Percentiles rank a stretch among this genome's conserved stretches.
phyloP scores from a whole-genome alignment of 2,888 invertebrate species.

The Papilio demoleus region DNA sequence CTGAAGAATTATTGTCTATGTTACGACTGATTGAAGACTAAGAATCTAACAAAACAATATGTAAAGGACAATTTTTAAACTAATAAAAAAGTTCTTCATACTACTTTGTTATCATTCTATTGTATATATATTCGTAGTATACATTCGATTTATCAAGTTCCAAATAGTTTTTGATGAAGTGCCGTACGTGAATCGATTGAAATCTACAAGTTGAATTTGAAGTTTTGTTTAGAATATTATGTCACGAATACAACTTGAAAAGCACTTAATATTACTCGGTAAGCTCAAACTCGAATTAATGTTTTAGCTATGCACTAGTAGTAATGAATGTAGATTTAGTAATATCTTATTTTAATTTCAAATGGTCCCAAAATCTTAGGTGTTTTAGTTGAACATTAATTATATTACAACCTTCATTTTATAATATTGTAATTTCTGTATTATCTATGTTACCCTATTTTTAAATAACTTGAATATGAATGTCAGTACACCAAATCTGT shows the following conservation, averaged over 20 bases:
- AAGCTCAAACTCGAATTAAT: not conserved
- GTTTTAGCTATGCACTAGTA: not conserved
- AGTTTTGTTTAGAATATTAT: not conserved
- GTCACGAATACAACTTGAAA: not conserved
- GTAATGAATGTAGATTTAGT: slow-evolving; percentile 5
- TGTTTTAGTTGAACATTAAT: no score
- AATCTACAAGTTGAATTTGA: not conserved
- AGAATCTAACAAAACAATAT: no score
- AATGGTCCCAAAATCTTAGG: no score
- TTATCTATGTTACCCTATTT: no score
- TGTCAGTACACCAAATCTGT: not conserved
- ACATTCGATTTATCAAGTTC: not conserved
- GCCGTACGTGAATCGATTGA: slow-evolving; percentile 4
- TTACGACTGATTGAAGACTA: no score
- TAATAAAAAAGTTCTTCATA: no score
- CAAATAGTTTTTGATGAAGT: slow-evolving; percentile 2
- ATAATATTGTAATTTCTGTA: no score
- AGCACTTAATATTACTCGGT: slow-evolving; percentile 4
- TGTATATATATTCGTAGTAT: not conserved
- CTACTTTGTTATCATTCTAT: no score
- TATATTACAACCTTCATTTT: no score
- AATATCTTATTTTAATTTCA: not conserved
- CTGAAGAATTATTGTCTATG: no score
- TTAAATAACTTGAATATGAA: not conserved
- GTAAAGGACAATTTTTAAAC: no score